phyloP scores from a whole-genome alignment of 1,140 invertebrate genomes.

The Magallana angulata region DNA sequence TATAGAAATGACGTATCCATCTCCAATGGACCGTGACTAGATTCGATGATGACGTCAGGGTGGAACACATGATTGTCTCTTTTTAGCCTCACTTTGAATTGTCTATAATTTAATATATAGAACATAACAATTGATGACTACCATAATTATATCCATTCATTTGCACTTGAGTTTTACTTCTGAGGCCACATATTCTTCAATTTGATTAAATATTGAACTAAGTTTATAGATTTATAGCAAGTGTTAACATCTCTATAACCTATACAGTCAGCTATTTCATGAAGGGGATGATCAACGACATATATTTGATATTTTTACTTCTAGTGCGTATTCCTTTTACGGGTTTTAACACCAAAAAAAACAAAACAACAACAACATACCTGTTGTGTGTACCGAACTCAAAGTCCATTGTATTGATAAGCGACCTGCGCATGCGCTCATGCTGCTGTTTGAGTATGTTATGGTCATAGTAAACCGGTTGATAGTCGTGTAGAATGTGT shows the following conservation, averaged over 20 bases:
- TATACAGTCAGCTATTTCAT: too few species aligned
- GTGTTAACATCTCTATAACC: too few species aligned
- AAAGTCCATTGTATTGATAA: background rate
- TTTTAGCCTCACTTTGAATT: slow-evolving; percentile 78
- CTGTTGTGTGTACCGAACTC: background rate
- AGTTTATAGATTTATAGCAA: too few species aligned
- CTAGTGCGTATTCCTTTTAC: too few species aligned
- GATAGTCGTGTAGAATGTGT: slow-evolving; percentile 23
- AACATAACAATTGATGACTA: too few species aligned
- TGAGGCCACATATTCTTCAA: too few species aligned
- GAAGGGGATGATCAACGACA: too few species aligned
- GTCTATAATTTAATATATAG: background rate
- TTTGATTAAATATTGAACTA: too few species aligned
- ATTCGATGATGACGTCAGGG: slow-evolving; percentile 87
- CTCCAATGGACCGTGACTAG: slow-evolving; percentile 85
- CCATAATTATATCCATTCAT: too few species aligned
- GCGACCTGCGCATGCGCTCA: slow-evolving; percentile 7
- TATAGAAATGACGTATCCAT: slow-evolving; percentile 89
- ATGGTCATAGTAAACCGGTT: background rate
- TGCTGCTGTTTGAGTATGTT: background rate
- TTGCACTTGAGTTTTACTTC: too few species aligned
- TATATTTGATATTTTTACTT: too few species aligned
- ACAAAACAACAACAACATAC: background rate
- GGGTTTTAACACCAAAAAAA: too few species aligned
- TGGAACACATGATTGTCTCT: slow-evolving; percentile 88